Base-by-base conservation (phyloP, 1,140 invertebrate species). In the Bombus pyrosoma region DNA sequence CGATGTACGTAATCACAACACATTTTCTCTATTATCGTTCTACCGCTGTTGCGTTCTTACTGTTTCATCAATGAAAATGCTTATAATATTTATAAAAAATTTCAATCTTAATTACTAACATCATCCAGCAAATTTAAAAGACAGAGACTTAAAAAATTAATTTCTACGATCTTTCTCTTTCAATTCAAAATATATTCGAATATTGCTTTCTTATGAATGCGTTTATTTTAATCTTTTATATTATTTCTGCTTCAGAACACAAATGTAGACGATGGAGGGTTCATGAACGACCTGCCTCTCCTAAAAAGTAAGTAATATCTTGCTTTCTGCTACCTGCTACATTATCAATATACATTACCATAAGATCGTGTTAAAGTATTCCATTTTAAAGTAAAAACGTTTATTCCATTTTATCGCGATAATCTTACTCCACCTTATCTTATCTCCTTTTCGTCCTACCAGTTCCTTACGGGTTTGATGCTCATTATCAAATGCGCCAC, bases 261-360 rank as follows among this genome's bases (percentile, higher is more conserved):
- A 88, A 97, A 97, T 87, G 97, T 98, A 92, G 98, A 98, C 93
- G 98, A 98, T 91, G 97, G 97, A 82, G 97, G 97, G 34, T 98
- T 98, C 94, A 98, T 98, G 96, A 98, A 97, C 87, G 98, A 98
- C 92, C 95, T 98, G 93, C 98, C 98, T 87, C 96, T 98, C 88
- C 96, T 98, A 90, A 98, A 98, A 97, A 98, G 98, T 98, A 95
- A 98, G 97, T 97, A 66, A 37, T 32, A 13, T 10, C 28, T 5
- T 8, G 3, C 18, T 3, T 18, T 13, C 15, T 8, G 1, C 18
- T 12, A 15, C 22, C 15, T n/a, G 15, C 28, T 37, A 22, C 22
- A 25, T 39, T 25, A 39, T 39, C 68, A 3, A n/a, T 6, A 3
- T 41, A 15, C 15, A 41, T 41, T 15, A 28, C 39, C 28, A 6